Conservation (phyloP, 2,113 vertebrate species). For the Epinephelus fuscoguttatus region DNA sequence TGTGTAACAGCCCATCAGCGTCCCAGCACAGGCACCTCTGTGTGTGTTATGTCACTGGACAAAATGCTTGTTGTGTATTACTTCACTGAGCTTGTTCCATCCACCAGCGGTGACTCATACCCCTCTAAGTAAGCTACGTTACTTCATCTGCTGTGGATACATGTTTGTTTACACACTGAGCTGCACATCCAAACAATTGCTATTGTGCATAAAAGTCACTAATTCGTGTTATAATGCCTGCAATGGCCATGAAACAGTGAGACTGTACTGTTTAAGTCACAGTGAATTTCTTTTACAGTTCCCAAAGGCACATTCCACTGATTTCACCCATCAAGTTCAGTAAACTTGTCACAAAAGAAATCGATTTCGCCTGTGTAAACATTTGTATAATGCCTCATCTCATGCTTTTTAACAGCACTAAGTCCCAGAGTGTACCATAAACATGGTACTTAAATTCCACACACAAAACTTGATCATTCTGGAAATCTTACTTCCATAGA, state of each 20-base stretch:
- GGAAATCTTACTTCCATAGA: not conserved
- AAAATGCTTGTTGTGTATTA: slow-evolving; percentile 39
- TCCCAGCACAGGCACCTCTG: slow-evolving; percentile 21
- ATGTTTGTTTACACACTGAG: slow-evolving; percentile 4
- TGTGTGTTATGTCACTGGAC: slow-evolving; percentile 49
- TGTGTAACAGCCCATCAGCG: not conserved
- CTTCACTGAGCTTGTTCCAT: slow-evolving; percentile 21
- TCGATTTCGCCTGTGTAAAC: not conserved
- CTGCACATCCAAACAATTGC: not conserved
- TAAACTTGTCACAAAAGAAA: not conserved
- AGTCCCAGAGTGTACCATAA: not conserved
- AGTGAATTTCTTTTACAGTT: not conserved
- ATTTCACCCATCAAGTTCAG: not conserved
- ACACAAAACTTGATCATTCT: not conserved
- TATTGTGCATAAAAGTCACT: not conserved
- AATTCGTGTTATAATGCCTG: not conserved
- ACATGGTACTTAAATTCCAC: not conserved
- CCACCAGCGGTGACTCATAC: slow-evolving; percentile 63
- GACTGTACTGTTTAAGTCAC: not conserved
- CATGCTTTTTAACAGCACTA: not conserved
- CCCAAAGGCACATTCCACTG: not conserved
- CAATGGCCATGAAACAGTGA: not conserved
- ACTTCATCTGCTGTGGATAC: slow-evolving; percentile 12
- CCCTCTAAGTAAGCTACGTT: not conserved
- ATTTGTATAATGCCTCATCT: not conserved